Percentiles rank a stretch among this genome's conserved stretches.
These are phyloP conservation scores for Acleris holmiana DNA, from an alignment of 2,888 invertebrate genomes.

Conservation along the genomic window DNA sequence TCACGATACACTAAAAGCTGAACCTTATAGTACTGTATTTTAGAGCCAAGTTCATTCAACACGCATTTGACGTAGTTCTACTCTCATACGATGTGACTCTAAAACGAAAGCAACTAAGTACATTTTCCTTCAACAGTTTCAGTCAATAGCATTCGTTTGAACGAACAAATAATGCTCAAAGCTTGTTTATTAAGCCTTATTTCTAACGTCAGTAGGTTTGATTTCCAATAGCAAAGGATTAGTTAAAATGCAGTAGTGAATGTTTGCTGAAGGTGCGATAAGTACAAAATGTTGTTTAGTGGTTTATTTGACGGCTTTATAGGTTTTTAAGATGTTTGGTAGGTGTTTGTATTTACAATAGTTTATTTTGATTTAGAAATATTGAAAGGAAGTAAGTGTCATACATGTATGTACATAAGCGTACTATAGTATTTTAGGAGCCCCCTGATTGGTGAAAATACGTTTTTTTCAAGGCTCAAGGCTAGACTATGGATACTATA, in stretches of 20 bases:
- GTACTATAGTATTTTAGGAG: too few relatives aligned
- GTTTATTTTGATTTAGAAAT: too few relatives aligned
- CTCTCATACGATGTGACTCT: not conserved
- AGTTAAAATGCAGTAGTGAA: not conserved
- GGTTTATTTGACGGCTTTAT: conserved; percentile 36
- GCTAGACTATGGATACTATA: too few relatives aligned
- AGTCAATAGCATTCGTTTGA: too few relatives aligned
- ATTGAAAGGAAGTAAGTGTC: too few relatives aligned
- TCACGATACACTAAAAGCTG: not conserved
- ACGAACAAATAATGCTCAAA: not conserved
- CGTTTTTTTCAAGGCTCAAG: too few relatives aligned
- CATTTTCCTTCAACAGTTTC: not conserved
- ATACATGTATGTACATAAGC: too few relatives aligned
- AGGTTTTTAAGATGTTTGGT: conserved; percentile 6
- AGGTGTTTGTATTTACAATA: too few relatives aligned
- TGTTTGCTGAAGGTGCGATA: conserved; percentile 41
- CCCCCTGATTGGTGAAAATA: too few relatives aligned
- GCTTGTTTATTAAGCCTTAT: not conserved
- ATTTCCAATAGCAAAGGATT: not conserved
- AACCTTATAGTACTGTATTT: not conserved
- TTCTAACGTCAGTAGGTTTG: not conserved
- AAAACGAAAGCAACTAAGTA: not conserved
- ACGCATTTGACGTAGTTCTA: not conserved
- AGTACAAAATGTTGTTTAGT: conserved; percentile 45
- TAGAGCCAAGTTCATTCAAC: conserved; percentile 1